Conservation (phyloP, 2,888 invertebrate genomes). For the Gymnoscelis rufifasciata region DNA sequence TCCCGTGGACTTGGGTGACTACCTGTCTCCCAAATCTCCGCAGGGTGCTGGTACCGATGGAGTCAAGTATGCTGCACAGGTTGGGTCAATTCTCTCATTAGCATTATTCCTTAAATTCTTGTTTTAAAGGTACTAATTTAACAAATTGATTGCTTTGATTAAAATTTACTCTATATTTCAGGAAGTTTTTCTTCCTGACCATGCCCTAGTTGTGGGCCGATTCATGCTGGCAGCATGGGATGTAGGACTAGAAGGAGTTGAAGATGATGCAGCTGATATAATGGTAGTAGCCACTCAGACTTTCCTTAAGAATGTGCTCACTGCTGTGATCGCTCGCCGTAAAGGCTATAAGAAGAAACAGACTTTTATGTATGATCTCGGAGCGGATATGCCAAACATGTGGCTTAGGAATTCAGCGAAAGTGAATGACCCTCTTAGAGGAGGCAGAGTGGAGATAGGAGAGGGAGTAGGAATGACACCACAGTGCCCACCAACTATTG, state of each 20-base stretch:
- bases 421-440: conserved; percentile 81
- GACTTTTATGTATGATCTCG: conserved; percentile 88
- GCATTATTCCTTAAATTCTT: too few species aligned
- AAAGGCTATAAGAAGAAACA: conserved; percentile 71
- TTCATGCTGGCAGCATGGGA: conserved; percentile 94
- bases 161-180: conserved; percentile 46
- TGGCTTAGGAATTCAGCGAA: conserved; percentile 86
- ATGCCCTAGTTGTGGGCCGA: conserved; percentile 88
- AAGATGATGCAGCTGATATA: conserved; percentile 90
- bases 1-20: conserved; percentile 79
- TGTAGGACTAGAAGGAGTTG: conserved; percentile 89
- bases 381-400: conserved; percentile 87
- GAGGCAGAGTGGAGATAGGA: conserved; percentile 78
- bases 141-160: too few species aligned
- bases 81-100: conserved; percentile 25
- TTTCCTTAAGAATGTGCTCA: conserved; percentile 90
- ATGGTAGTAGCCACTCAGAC: conserved; percentile 88
- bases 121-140: too few species aligned
- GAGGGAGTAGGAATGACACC: conserved; percentile 83
- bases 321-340: conserved; percentile 87
- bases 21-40: conserved; percentile 76
- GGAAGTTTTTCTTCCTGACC: conserved; percentile 90
- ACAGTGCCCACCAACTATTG: conserved; percentile 83
- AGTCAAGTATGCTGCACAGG: conserved; percentile 72
- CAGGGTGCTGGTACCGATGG: conserved; percentile 73